phyloP scores from a whole-genome alignment of 1,140 invertebrate genomes.

The Drosophila dunni region DNA sequence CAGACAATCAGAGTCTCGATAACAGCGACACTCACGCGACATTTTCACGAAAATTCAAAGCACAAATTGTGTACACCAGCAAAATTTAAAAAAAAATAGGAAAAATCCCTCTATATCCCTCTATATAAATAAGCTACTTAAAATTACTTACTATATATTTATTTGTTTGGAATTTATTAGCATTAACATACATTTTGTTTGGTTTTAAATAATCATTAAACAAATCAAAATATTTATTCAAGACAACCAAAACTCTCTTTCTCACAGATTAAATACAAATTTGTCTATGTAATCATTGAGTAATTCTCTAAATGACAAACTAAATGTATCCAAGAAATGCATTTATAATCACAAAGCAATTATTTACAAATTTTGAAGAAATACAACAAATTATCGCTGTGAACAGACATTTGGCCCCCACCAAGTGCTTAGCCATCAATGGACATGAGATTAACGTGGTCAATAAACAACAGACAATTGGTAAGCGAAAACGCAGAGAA shows the following conservation, averaged over 20 bases:
- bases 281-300: too few species aligned
- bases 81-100: background rate
- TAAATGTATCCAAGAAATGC: background rate
- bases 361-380: background rate
- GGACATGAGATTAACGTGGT: slow-evolving; percentile 57
- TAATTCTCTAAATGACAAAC: background rate
- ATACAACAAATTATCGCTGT: background rate
- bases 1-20: background rate
- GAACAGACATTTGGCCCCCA: background rate
- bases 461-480: slow-evolving; percentile 61
- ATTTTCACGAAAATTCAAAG: background rate
- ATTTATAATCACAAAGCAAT: background rate
- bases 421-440: background rate
- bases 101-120: too few species aligned
- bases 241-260: too few species aligned
- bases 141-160: too few species aligned
- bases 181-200: too few species aligned
- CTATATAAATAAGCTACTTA: too few species aligned
- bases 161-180: too few species aligned
- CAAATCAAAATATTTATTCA: too few species aligned
- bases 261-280: too few species aligned
- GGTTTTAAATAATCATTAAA: too few species aligned
- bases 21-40: background rate
- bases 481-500: slow-evolving; percentile 26
- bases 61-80: background rate